These are phyloP conservation scores for Magallana ariakensis DNA, from an alignment of 1,140 invertebrate species.

Conservation along the genomic window DNA sequence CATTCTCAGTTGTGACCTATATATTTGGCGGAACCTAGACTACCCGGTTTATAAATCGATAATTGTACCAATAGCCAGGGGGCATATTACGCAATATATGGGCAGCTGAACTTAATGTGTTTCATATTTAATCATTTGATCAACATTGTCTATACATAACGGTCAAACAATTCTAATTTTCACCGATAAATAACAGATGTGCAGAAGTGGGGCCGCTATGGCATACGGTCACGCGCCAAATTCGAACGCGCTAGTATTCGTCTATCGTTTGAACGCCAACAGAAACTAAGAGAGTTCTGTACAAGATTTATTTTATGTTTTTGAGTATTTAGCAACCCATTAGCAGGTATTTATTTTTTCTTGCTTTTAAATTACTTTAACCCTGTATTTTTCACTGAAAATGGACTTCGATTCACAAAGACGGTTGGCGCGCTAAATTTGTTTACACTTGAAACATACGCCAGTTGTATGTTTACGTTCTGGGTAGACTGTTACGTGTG, in stretches of 20 bases:
- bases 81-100: background rate
- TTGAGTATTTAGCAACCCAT: background rate
- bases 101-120: background rate
- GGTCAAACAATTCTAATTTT: background rate
- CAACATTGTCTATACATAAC: slow-evolving; percentile 30
- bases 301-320: background rate
- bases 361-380: background rate
- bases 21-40: slow-evolving; percentile 38
- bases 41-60: slow-evolving; percentile 1
- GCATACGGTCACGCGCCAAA: slow-evolving; percentile 77
- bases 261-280: slow-evolving; percentile 51
- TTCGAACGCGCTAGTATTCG: slow-evolving; percentile 71
- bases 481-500: slow-evolving; percentile 13
- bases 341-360: background rate
- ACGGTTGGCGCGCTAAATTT: slow-evolving; percentile 20
- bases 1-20: slow-evolving; percentile 25
- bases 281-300: background rate
- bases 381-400: slow-evolving; percentile 4
- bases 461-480: slow-evolving; percentile 15
- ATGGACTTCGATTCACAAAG: background rate
- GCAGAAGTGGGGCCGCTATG: slow-evolving; percentile 52
- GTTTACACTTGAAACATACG: slow-evolving; percentile 37
- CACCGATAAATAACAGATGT: slow-evolving; percentile 33
- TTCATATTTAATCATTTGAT: slow-evolving; percentile 30
- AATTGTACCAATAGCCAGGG: background rate